Percentiles rank a stretch among this genome's conserved stretches.
Evolutionary conservation across 1,140 invertebrate species (phyloP).

Genomic region (Zaprionus ornatus): DNA sequence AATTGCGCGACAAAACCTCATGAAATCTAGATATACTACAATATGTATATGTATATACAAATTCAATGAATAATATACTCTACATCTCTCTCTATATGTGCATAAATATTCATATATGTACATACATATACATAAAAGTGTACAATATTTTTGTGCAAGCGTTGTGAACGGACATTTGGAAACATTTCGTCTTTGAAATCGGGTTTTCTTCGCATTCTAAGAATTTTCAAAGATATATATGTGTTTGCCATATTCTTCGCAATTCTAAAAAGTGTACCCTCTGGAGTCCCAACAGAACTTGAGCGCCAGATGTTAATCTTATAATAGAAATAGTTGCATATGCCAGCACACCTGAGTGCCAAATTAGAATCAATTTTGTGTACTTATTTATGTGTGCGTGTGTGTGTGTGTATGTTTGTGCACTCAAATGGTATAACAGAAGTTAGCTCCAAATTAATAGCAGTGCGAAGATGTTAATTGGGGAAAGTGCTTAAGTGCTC

Average conservation of each 20-base stretch:
- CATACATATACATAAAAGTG: constrained; percentile 17
- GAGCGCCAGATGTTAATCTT: constrained; percentile 60
- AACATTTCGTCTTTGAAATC: constrained; percentile 47
- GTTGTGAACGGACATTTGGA: constrained; percentile 23
- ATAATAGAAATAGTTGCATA: constrained; percentile 49
- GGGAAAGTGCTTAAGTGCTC: background rate
- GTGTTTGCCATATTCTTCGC: constrained; percentile 35
- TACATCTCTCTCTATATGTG: constrained; percentile 12
- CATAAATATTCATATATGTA: constrained; percentile 4
- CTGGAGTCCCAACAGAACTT: constrained; percentile 25
- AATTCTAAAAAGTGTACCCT: constrained; percentile 7
- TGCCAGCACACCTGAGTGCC: constrained; percentile 49
- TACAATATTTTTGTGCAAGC: constrained; percentile 42
- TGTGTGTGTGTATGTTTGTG: background rate
- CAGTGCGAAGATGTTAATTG: background rate
- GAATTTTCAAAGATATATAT: constrained; percentile 39
- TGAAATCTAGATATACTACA: constrained; percentile 36
- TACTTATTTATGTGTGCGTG: constrained; percentile 3
- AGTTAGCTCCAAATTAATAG: background rate
- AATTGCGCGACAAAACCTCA: constrained; percentile 39
- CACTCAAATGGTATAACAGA: background rate
- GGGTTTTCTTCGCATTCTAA: constrained; percentile 15
- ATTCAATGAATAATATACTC: constrained; percentile 53
- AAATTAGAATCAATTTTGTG: constrained; percentile 25
- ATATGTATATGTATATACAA: constrained; percentile 10